These are phyloP conservation scores for Arenaria interpres DNA, from an alignment of 2,113 vertebrate species.

Conservation along the genomic window DNA sequence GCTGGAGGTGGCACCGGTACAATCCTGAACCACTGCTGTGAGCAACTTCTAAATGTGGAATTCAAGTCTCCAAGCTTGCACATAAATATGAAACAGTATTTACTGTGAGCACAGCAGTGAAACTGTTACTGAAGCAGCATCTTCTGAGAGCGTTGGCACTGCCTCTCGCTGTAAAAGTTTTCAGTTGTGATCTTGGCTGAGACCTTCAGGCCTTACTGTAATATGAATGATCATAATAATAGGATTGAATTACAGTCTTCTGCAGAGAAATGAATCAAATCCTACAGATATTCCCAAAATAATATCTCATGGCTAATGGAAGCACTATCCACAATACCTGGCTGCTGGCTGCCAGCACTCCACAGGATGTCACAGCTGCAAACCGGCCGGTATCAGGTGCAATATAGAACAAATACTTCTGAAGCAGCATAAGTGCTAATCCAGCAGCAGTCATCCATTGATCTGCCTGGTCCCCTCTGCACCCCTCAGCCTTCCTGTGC, in stretches of 20 bases:
- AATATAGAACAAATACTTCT: background rate
- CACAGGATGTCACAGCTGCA: background rate
- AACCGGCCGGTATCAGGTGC: background rate
- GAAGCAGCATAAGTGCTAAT: rapidly evolving
- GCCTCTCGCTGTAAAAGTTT: background rate
- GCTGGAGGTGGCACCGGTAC: background rate
- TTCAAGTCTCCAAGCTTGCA: background rate
- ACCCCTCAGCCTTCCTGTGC: background rate
- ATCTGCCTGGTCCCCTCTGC: background rate
- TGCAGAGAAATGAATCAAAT: background rate
- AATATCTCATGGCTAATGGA: background rate
- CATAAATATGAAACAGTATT: background rate
- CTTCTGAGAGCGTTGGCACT: background rate
- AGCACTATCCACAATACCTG: rapidly evolving
- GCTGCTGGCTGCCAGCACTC: background rate
- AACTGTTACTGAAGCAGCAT: background rate
- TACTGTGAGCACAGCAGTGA: background rate
- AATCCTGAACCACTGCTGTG: background rate
- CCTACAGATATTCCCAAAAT: background rate
- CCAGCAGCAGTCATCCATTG: background rate
- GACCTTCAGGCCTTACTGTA: background rate
- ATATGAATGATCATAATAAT: background rate
- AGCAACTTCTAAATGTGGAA: constrained; percentile 18
- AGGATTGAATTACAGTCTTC: background rate
- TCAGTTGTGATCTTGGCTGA: background rate